Conservation (phyloP, 1,140 invertebrate genomes). For the Eufriesea mexicana region DNA sequence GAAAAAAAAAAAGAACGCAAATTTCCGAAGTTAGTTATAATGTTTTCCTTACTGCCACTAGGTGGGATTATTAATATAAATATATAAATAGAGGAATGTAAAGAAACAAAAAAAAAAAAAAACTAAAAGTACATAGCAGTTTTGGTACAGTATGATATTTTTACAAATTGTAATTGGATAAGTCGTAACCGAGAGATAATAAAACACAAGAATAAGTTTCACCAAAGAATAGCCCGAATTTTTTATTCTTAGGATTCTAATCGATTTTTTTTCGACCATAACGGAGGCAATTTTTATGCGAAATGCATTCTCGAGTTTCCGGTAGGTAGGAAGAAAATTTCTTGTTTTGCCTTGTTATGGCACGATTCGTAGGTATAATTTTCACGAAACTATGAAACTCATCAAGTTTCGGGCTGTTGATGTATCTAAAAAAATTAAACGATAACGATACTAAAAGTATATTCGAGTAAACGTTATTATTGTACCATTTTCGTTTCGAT, state of each 20-base stretch:
- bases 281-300: not conserved
- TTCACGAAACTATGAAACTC: not conserved
- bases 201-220: constrained; percentile 66
- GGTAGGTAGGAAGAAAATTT: not conserved
- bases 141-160: constrained; percentile 80
- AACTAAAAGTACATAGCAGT: constrained; percentile 73
- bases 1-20: constrained; percentile 54
- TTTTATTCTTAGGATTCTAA: constrained; percentile 43
- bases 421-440: constrained; percentile 29
- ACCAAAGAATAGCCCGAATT: constrained; percentile 59
- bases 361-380: not conserved
- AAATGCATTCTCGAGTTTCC: not conserved
- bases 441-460: constrained; percentile 13
- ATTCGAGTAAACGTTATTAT: constrained; percentile 12
- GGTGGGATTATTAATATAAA: constrained; percentile 70
- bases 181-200: constrained; percentile 74
- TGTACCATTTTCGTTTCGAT: not conserved
- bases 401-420: not conserved
- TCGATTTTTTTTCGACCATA: not conserved
- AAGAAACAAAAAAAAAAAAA: constrained; percentile 56
- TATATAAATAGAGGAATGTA: constrained; percentile 73
- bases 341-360: not conserved
- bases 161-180: constrained; percentile 79
- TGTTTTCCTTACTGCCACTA: constrained; percentile 73
- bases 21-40: constrained; percentile 57